phyloP scores from a whole-genome alignment of 2,113 vertebrate genomes.

The Phocoena sinus region DNA sequence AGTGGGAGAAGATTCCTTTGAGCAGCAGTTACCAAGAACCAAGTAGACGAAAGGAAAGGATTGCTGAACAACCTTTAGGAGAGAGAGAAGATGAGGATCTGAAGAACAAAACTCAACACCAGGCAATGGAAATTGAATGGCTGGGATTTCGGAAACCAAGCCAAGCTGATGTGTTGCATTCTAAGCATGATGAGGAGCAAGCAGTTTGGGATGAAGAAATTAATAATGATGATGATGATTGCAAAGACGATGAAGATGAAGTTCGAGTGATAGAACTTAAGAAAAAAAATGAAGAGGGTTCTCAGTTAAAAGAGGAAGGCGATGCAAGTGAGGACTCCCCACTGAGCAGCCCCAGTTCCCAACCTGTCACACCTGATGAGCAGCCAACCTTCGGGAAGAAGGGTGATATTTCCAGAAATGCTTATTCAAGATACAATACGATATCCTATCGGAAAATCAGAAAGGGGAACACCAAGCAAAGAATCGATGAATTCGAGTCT shows the following conservation, averaged over 20 bases:
- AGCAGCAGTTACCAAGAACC: slow-evolving; percentile 17
- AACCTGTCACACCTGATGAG: slow-evolving; percentile 72
- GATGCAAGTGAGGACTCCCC: slow-evolving; percentile 43
- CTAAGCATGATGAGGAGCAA: slow-evolving; percentile 28
- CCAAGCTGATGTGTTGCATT: not conserved
- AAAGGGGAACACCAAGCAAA: slow-evolving; percentile 94
- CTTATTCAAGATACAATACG: slow-evolving; percentile 89
- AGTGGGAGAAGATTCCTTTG: not conserved
- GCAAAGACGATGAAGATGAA: slow-evolving; percentile 71
- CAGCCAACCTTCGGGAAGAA: slow-evolving; percentile 72
- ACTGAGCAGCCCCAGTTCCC: slow-evolving; percentile 65
- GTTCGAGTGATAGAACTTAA: slow-evolving; percentile 76
- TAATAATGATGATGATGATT: slow-evolving; percentile 63
- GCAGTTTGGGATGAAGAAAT: slow-evolving; percentile 46
- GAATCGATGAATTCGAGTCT: slow-evolving; percentile 93
- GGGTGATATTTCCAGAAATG: slow-evolving; percentile 85
- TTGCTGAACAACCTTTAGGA: not conserved
- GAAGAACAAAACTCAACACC: not conserved
- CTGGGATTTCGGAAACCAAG: slow-evolving; percentile 11
- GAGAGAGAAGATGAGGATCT: not conserved
- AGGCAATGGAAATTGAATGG: slow-evolving; percentile 35
- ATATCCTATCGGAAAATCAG: slow-evolving; percentile 94
- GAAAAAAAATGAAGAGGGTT: slow-evolving; percentile 60
- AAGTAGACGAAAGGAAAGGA: slow-evolving; percentile 45
- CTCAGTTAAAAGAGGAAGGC: slow-evolving; percentile 45